A percentile compares a stretch with the other conserved stretches of the same genome.
These are phyloP conservation scores for Megalops cyprinoides DNA, from an alignment of 2,797 vertebrate species.

Conservation along the genomic window DNA sequence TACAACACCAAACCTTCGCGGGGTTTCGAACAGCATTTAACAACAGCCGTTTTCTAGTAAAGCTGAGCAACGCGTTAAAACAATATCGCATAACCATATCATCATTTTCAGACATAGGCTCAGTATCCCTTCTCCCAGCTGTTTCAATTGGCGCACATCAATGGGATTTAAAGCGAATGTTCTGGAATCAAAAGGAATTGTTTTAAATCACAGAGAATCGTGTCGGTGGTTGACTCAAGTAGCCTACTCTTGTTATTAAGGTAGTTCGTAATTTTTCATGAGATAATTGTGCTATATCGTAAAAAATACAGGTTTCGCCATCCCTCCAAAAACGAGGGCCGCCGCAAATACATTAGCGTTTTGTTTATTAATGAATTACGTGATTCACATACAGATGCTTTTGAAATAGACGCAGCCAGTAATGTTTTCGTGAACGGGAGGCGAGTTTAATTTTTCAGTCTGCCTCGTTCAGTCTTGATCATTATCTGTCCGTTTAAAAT, in stretches of 20 bases:
- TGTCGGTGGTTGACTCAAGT: background rate
- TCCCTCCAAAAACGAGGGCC: background rate
- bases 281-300: background rate
- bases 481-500: background rate
- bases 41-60: background rate
- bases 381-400: slow-evolving; percentile 20
- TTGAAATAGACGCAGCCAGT: slow-evolving; percentile 9
- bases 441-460: background rate
- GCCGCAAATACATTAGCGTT: background rate
- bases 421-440: background rate
- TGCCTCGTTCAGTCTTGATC: background rate
- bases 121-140: background rate
- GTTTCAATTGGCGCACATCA: slow-evolving; percentile 3
- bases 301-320: background rate
- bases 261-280: background rate
- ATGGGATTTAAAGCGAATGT: slow-evolving; percentile 16
- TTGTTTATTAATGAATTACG: slow-evolving; percentile 23
- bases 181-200: slow-evolving; percentile 26
- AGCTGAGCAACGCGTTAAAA: background rate
- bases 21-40: background rate
- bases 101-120: background rate
- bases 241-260: background rate
- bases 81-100: background rate
- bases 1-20: background rate
- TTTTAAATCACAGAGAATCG: slow-evolving; percentile 1